phyloP scores from a whole-genome alignment of 2,888 invertebrate genomes.

The Halocaridina rubra region DNA sequence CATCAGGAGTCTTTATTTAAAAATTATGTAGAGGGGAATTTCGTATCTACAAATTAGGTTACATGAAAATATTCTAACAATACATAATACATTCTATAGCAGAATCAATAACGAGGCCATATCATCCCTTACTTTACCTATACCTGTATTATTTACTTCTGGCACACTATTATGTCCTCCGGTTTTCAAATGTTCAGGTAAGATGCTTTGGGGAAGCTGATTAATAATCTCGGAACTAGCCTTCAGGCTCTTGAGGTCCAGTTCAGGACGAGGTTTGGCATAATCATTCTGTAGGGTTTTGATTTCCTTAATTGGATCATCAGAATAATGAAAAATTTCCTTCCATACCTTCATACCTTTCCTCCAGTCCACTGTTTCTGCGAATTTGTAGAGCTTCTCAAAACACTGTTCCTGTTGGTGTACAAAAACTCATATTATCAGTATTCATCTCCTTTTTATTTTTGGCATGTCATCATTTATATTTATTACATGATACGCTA shows the following conservation, averaged over 20 bases:
- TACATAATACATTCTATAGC: neutral
- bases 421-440: too few species aligned
- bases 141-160: neutral
- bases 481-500: too few species aligned
- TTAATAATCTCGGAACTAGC: conserved; percentile 9
- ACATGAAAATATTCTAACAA: neutral
- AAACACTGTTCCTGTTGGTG: conserved; percentile 62
- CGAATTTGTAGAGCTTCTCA: conserved; percentile 48
- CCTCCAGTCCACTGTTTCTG: conserved; percentile 46
- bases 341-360: conserved; percentile 59
- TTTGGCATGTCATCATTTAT: too few species aligned
- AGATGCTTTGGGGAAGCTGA: conserved; percentile 33
- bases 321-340: conserved; percentile 7
- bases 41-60: neutral
- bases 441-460: too few species aligned
- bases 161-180: too few species aligned
- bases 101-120: neutral
- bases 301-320: conserved; percentile 14
- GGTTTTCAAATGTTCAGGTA: conserved; percentile 18
- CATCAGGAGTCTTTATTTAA: too few species aligned
- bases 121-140: neutral
- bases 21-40: neutral
- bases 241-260: conserved; percentile 48
- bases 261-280: conserved; percentile 38
- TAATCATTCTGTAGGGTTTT: neutral